Evolutionary conservation across 2,888 invertebrate species (phyloP), one percentile per base, ranked within the genome.

Genomic region (Melikaiella ostensackeni): DNA sequence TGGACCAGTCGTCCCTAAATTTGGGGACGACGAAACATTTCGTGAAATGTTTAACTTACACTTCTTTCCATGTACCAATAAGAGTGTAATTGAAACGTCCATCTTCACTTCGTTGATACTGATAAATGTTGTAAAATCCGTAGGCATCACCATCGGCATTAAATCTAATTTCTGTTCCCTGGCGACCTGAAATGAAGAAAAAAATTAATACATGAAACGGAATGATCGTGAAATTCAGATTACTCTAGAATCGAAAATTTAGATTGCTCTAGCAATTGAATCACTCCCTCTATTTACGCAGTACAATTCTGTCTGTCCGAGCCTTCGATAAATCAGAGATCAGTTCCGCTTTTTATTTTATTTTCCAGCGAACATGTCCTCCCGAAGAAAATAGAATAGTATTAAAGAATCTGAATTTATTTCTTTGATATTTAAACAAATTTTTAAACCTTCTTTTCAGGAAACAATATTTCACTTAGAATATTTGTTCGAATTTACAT

Each of bases 111-210:
- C 91, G 91, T 88, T 95, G 94, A 89, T 94, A 94, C 87, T 95
- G 95, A 89, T 94, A 95, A 82, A 96, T 94, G 86, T 94, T 94
- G 90, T 95, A 96, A 83, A 94, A 94, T 13, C 94, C 94, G 79
- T 93, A 93, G 35, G 95, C 95, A 88, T 95, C 95, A 0, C 95
- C 95, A 83, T 95, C 94, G 57, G 92, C 90, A 89, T 95, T 95
- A 90, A 95, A 95, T 84, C 92, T 91, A 61, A 94, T 93, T 85
- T 90, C 90, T 59, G 93, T 92, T 6, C 92, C 92, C 80, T 93
- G 92, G 4, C 91, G 91, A 75, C 93, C 93, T 93, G 85, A 35
- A 84, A 78, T 59, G 75, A 35, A 81, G 66, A 76, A 75, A 79
- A 70, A 63, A 63, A 8, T 50, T 4, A 27, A 19, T 16, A 50